phyloP scores from a whole-genome alignment of 2,888 invertebrate genomes.

The Pedicia rivosa region DNA sequence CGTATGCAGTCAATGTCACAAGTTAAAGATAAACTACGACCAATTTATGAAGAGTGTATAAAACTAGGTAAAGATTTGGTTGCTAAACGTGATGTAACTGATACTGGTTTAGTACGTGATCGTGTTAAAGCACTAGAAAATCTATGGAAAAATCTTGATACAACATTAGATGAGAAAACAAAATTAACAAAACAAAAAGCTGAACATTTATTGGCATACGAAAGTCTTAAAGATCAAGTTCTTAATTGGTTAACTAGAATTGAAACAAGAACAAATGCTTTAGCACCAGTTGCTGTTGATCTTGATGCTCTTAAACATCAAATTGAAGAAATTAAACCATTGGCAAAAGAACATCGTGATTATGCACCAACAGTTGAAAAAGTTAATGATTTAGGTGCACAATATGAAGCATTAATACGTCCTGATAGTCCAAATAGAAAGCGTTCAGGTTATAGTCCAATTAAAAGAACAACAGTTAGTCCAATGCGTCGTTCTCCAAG shows the following conservation, averaged over 20 bases:
- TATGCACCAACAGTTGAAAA: constrained; percentile 75
- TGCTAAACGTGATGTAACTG: constrained; percentile 74
- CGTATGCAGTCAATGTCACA: constrained; percentile 35
- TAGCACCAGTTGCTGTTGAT: constrained; percentile 79
- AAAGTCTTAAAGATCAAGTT: constrained; percentile 61
- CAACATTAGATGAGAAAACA: constrained; percentile 67
- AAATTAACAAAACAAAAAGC: constrained; percentile 68
- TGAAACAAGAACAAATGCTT: constrained; percentile 56
- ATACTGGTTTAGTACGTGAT: constrained; percentile 67
- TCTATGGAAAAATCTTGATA: constrained; percentile 77
- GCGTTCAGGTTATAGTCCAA: constrained; percentile 63
- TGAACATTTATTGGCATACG: constrained; percentile 76
- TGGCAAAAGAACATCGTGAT: constrained; percentile 78
- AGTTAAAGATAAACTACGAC: constrained; percentile 41
- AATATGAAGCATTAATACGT: constrained; percentile 68
- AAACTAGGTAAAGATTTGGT: constrained; percentile 67
- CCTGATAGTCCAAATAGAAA: constrained; percentile 67
- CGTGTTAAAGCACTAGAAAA: constrained; percentile 73
- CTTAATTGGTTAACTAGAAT: constrained; percentile 70
- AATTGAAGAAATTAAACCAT: constrained; percentile 66
- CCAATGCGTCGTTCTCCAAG: constrained; percentile 53
- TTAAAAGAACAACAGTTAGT: constrained; percentile 53
- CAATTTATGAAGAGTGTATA: constrained; percentile 61
- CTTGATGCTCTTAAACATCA: constrained; percentile 71
- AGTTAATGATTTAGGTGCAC: constrained; percentile 72